Percentiles rank a stretch among this genome's conserved stretches.
Conservation (phyloP, 2,797 vertebrate species). For the Natrix natrix region DNA sequence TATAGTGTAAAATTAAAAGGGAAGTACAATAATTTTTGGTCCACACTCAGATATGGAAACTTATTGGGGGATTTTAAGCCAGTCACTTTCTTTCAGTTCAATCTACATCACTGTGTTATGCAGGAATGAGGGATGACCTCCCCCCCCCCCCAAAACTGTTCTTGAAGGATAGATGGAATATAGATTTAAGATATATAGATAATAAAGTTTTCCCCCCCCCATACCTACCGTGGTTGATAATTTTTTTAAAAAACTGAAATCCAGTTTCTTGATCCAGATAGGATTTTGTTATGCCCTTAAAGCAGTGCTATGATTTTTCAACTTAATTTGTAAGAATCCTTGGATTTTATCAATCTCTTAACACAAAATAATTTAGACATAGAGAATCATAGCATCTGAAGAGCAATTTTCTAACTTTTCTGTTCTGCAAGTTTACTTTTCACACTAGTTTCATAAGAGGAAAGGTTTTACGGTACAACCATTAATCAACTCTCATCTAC, state of each 20-base stretch:
- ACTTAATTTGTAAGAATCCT: slow-evolving; percentile 5
- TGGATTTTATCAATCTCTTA: background rate
- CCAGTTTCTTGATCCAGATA: background rate
- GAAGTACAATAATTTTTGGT: background rate
- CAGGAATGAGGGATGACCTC: background rate
- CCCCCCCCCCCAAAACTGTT: background rate
- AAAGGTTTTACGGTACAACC: slow-evolving; percentile 13
- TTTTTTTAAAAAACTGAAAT: slow-evolving; percentile 15
- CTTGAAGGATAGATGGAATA: background rate
- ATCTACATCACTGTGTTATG: background rate
- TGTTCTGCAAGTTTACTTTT: background rate
- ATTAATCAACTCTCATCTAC: background rate
- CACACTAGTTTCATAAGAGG: background rate
- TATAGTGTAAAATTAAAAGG: background rate
- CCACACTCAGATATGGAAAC: background rate
- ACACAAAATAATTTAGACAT: background rate
- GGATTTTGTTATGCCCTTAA: rapidly evolving
- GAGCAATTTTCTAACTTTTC: background rate
- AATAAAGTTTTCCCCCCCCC: background rate
- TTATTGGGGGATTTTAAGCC: background rate
- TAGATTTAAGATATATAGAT: background rate
- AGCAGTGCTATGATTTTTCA: slow-evolving; percentile 10
- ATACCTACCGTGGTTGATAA: background rate
- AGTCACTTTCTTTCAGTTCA: background rate
- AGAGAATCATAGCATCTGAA: background rate